Evolutionary conservation across 35 echinoderm and acorn worm genomes (phyloP).

Genomic region (Apostichopus parvimensis): DNA sequence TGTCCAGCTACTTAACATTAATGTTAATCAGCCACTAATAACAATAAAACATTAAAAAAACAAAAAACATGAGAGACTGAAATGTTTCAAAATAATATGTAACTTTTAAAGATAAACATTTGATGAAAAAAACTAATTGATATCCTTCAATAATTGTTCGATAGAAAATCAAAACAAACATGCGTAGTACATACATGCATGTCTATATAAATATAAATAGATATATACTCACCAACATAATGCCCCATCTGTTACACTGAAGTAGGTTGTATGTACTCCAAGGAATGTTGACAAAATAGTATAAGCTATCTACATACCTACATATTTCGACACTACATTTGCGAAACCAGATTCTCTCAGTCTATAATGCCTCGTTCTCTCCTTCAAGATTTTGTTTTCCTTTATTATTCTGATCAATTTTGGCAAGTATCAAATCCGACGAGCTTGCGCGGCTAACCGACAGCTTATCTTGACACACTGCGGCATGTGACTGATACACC

Average conservation of each 20-base stretch:
- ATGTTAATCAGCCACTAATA: background rate
- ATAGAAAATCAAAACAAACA: background rate
- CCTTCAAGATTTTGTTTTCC: background rate
- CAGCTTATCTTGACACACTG: background rate
- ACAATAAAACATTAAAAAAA: background rate
- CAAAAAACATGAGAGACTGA: background rate
- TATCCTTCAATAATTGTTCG: background rate
- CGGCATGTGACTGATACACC: background rate
- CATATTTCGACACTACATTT: conserved; percentile 3
- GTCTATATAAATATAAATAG: too few relatives aligned
- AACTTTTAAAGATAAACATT: too few relatives aligned
- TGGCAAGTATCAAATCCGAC: background rate
- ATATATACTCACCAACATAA: conserved; percentile 44
- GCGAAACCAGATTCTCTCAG: background rate
- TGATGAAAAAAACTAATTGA: background rate
- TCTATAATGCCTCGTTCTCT: background rate
- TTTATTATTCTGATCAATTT: background rate
- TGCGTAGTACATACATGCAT: background rate
- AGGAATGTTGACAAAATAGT: background rate
- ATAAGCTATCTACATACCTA: background rate
- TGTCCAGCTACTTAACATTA: conserved; percentile 18
- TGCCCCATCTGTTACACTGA: conserved; percentile 37
- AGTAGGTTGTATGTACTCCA: conserved; percentile 17
- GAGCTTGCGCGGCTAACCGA: background rate
- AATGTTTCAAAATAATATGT: too few relatives aligned